Evolutionary conservation across 2,797 vertebrate genomes (phyloP).

Genomic region (Hydrocynus forskahlii): DNA sequence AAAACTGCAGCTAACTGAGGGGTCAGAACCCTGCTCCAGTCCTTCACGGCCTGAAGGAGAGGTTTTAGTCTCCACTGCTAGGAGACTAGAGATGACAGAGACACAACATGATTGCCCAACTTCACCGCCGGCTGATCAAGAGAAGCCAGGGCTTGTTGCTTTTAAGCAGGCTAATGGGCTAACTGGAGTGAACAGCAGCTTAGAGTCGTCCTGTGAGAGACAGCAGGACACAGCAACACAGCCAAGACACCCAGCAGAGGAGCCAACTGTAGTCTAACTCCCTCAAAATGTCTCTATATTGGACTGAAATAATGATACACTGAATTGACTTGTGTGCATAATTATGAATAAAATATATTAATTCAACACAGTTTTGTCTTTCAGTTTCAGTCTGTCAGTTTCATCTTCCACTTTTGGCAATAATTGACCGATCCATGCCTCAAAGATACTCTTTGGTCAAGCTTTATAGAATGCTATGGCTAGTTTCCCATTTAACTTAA

Average conservation of each 20-base stretch:
- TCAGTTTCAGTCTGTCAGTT: too few species aligned
- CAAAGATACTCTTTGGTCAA: too few species aligned
- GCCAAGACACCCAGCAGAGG: neutral
- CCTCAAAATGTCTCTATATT: neutral
- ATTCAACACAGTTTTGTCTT: neutral
- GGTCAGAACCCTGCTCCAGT: neutral
- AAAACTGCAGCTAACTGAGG: neutral
- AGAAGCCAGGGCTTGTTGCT: neutral
- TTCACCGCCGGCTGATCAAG: neutral
- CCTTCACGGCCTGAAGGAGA: conserved; percentile 18
- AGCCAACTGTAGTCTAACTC: neutral
- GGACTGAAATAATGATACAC: neutral
- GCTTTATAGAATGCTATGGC: too few species aligned
- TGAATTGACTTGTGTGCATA: neutral
- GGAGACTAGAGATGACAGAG: neutral
- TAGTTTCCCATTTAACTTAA: too few species aligned
- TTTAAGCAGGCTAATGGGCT: conserved; percentile 3
- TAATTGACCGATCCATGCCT: too few species aligned
- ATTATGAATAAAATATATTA: neutral
- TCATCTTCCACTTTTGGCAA: too few species aligned
- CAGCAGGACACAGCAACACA: neutral
- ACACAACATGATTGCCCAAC: conserved; percentile 25
- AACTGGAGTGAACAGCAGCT: conserved; percentile 14
- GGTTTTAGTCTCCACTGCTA: neutral
- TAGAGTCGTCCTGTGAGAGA: conserved; percentile 11